Percentiles rank a stretch among this genome's conserved stretches.
These are phyloP conservation scores for Hippocampus kuda DNA, from an alignment of 2,797 vertebrate species.

Conservation along the genomic window DNA sequence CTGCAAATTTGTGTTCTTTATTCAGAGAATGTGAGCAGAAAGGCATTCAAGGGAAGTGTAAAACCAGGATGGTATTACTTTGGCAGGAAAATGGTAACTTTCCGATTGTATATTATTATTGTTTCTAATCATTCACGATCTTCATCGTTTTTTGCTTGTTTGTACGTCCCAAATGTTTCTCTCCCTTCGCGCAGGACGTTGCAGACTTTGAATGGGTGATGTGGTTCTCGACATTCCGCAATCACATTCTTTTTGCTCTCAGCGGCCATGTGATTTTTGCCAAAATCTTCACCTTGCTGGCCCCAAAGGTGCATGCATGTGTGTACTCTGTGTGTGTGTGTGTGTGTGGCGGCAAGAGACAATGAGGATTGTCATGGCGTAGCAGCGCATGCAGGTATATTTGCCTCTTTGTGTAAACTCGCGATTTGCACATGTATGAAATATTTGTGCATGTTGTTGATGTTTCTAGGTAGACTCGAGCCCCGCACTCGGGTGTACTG, in stretches of 20 bases:
- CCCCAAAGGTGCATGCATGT: slow-evolving; percentile 77
- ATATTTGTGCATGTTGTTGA: neutral
- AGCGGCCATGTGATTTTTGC: slow-evolving; percentile 87
- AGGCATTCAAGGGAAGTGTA: slow-evolving; percentile 76
- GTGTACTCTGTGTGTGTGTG: slow-evolving; percentile 3
- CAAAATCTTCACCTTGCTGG: slow-evolving; percentile 81
- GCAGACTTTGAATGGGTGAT: slow-evolving; percentile 96
- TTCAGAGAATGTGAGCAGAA: slow-evolving; percentile 79
- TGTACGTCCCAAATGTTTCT: slow-evolving; percentile 7
- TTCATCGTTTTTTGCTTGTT: neutral
- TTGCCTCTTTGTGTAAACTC: neutral
- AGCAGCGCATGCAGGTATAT: neutral
- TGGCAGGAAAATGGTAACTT: slow-evolving; percentile 89
- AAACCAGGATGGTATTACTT: slow-evolving; percentile 92
- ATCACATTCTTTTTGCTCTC: slow-evolving; percentile 86
- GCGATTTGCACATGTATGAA: neutral
- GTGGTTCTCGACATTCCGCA: slow-evolving; percentile 95
- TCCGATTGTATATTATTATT: neutral
- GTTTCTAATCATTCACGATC: neutral
- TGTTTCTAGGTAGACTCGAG: neutral
- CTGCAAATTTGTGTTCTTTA: neutral
- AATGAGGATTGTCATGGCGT: neutral
- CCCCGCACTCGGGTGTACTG: neutral
- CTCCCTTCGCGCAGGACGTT: slow-evolving; percentile 67
- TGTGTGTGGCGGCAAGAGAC: neutral